These are phyloP conservation scores for Clarias macrocephalus DNA, from an alignment of 2,113 vertebrate genomes.

Conservation along the genomic window DNA sequence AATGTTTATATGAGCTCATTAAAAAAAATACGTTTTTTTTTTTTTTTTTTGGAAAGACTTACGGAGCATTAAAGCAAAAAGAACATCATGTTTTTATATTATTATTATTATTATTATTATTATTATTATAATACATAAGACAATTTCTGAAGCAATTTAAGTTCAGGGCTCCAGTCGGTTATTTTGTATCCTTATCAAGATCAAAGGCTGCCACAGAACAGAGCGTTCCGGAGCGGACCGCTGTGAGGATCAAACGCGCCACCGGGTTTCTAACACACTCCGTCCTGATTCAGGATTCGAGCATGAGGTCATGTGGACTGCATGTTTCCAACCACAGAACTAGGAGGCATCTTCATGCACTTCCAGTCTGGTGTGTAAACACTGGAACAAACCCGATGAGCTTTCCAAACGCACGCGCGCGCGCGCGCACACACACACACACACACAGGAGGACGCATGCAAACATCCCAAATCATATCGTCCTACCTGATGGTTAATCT, in stretches of 20 bases:
- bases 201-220: neutral
- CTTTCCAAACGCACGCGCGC: neutral
- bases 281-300: too few species aligned
- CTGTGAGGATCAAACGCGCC: neutral
- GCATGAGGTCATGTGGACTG: neutral
- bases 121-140: neutral
- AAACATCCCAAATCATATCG: slow-evolving; percentile 42
- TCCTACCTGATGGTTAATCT: slow-evolving; percentile 78
- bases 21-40: too few species aligned
- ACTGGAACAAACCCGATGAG: neutral
- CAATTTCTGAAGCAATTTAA: neutral
- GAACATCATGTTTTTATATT: neutral
- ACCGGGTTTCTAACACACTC: too few species aligned
- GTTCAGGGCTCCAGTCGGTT: neutral
- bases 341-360: neutral
- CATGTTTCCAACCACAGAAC: neutral
- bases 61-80: slow-evolving; percentile 3
- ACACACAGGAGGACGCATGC: slow-evolving; percentile 46
- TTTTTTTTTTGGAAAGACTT: neutral
- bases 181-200: neutral
- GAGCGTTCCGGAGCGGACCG: too few species aligned
- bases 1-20: neutral
- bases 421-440: slow-evolving; percentile 29
- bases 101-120: neutral
- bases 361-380: neutral